Evolutionary conservation across 2,888 invertebrate species (phyloP), one percentile per base, ranked within the genome.

Genomic region (Drosophila nr. fundita): DNA sequence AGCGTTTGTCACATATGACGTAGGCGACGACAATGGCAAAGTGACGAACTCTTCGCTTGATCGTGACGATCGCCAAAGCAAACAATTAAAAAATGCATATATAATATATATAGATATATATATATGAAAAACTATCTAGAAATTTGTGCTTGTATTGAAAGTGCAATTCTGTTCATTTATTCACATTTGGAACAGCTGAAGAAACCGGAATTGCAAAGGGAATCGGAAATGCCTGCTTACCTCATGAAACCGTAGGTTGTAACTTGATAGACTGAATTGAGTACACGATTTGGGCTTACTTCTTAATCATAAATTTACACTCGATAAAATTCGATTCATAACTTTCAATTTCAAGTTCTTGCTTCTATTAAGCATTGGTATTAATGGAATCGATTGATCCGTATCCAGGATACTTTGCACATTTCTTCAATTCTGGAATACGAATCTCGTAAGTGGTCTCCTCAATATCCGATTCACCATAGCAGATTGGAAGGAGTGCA

Each of bases 31-130:
- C 52, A 52, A 63, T 69, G 8, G 42, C 38, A 60, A 49, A 11
- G 38, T 64, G 66, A 75, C 36, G 70, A 42, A 62, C 57, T 52
- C 57, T 34, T 30, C 30, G 21, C 24, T 30, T n/a, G 69, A 86
- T 80, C 74, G 63, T 81, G 67, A 72, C 73, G 42, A 72, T 71
- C 81, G 64, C 36, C 6, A 21, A 24, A 30, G 52, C 64, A 73
- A 70, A 55, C 55, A 81, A 58, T 60, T 76, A 40, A 59, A 62
- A 27, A 53, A 54, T 32, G 32, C 11, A 32, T 4, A 32, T 52
- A 62, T n/a, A 24, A 24, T 15, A 45, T 15, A 24, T 11, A 10
- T n/a, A 6, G 15, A 7, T 45, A 45, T 45, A 21, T 13, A 3
- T 21, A 13, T 45, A 45, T 24, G 45, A 8, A 8, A 24, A 24